Conservation (phyloP, 1,140 invertebrate species). For the Monomorium pharaonis region DNA sequence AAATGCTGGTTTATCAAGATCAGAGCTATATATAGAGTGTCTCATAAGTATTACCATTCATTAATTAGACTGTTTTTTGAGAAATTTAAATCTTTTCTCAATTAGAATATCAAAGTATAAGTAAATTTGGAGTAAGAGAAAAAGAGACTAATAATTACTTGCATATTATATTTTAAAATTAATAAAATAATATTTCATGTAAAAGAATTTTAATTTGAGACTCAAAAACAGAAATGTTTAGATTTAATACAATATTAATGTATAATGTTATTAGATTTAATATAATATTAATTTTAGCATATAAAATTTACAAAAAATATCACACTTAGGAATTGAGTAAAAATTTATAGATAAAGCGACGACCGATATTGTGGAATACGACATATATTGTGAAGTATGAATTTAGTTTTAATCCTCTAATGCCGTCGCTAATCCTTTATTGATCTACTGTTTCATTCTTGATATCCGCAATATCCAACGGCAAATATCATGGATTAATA, state of each 20-base stretch:
- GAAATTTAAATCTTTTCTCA: not conserved
- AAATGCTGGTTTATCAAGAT: not conserved
- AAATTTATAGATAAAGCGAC: not conserved
- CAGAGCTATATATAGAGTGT: not conserved
- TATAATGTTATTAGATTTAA: too few relatives aligned
- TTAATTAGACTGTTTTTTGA: not conserved
- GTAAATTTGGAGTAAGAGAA: not conserved
- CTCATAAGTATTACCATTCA: not conserved
- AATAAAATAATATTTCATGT: not conserved
- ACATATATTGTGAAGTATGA: not conserved
- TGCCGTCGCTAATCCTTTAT: conserved; percentile 17
- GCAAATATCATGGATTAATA: not conserved
- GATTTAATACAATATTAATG: not conserved
- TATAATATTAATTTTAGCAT: not conserved
- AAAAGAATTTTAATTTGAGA: not conserved
- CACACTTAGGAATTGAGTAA: not conserved
- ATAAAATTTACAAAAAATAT: not conserved
- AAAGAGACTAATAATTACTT: not conserved
- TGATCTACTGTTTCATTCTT: not conserved
- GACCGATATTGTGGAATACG: not conserved
- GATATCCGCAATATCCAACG: not conserved
- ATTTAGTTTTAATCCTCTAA: conserved; percentile 37
- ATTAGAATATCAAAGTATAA: not conserved
- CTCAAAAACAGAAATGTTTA: not conserved
- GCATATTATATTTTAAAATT: not conserved